Evolutionary conservation across 2,888 invertebrate genomes (phyloP).

Genomic region (Andrena fulva): DNA sequence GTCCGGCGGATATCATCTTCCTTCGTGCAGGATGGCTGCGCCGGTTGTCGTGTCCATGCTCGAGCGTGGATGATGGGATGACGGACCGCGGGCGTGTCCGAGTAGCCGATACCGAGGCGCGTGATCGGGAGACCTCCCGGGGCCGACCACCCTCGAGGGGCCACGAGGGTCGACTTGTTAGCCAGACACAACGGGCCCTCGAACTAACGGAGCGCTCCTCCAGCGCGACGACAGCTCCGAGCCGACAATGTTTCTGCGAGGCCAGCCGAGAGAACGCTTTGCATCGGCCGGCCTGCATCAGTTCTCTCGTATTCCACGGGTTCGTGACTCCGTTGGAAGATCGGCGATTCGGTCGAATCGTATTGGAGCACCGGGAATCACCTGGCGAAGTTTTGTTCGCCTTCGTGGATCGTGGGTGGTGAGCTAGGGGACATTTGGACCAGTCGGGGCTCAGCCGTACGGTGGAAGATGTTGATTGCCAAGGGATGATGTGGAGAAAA

Average conservation of each 20-base stretch:
- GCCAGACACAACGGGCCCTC: conserved; percentile 78
- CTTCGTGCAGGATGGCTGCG: conserved; percentile 28
- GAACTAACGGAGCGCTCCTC: conserved; percentile 69
- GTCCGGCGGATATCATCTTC: conserved; percentile 36
- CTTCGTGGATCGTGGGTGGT: conserved; percentile 30
- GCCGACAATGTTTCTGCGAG: conserved; percentile 69
- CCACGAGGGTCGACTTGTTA: conserved; percentile 83
- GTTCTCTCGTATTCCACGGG: conserved; percentile 27
- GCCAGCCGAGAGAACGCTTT: conserved; percentile 43
- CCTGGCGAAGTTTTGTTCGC: conserved; percentile 31
- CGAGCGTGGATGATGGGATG: conserved; percentile 80
- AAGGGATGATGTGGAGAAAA: too few relatives aligned
- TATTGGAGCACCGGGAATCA: conserved; percentile 27
- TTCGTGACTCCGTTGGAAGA: conserved; percentile 54
- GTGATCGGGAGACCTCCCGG: conserved; percentile 84
- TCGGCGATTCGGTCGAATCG: conserved; percentile 54
- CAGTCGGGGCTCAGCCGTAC: not conserved
- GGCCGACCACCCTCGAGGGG: conserved; percentile 84
- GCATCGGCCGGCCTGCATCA: conserved; percentile 47
- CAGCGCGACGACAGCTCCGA: conserved; percentile 67
- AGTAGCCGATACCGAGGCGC: conserved; percentile 81
- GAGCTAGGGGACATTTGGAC: not conserved
- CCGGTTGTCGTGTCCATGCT: conserved; percentile 68
- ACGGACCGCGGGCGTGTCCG: conserved; percentile 83
- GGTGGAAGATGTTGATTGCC: too few relatives aligned